Percentiles rank a stretch among this genome's conserved stretches.
Evolutionary conservation across 2,888 invertebrate genomes (phyloP).

Genomic region (Maniola hyperantus): DNA sequence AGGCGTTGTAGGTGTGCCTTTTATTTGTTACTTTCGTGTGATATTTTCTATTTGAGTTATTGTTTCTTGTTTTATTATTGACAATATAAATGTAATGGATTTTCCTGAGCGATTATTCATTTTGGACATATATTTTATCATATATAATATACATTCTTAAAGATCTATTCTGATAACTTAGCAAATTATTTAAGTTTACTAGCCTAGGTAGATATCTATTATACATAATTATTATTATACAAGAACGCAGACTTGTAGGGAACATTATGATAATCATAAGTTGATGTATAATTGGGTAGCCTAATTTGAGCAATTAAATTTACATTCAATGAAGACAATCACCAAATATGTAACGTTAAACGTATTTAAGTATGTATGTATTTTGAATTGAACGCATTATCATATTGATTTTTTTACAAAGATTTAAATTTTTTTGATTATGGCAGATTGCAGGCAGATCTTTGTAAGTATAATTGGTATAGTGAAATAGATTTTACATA

Average conservation of each 20-base stretch:
- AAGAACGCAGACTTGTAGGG: no score
- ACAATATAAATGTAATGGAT: neutral
- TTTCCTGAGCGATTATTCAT: neutral
- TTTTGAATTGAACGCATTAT: no score
- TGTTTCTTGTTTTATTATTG: slow-evolving; percentile 1
- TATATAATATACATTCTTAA: neutral
- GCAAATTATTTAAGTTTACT: neutral
- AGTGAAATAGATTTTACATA: no score
- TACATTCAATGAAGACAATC: neutral
- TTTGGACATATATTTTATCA: neutral
- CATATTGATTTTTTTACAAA: no score
- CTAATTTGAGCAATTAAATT: neutral
- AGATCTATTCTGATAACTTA: neutral
- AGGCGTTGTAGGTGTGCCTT: slow-evolving; percentile 53
- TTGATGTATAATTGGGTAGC: neutral
- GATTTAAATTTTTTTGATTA: no score
- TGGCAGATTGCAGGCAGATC: no score
- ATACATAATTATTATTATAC: no score
- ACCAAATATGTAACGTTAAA: neutral
- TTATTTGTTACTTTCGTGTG: slow-evolving; percentile 44
- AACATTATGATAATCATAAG: no score
- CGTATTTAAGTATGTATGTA: no score
- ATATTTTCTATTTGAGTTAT: slow-evolving; percentile 23
- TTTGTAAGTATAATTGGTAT: no score
- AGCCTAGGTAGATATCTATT: no score